These are phyloP conservation scores for Nasonia oneida DNA, from an alignment of 2,888 invertebrate genomes.

Conservation along the genomic window DNA sequence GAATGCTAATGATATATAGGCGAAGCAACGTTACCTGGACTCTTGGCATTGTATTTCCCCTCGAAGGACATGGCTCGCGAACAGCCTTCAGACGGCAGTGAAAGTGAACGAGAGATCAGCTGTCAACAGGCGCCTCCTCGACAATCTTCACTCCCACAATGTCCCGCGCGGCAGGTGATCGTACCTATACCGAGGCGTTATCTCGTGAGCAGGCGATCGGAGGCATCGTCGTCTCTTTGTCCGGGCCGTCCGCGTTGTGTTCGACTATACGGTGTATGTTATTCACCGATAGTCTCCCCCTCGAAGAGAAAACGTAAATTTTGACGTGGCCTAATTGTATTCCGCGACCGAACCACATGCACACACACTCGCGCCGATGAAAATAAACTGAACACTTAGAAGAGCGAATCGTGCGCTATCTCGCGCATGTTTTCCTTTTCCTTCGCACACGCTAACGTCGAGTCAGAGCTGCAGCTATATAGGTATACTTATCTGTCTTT, in stretches of 20 bases:
- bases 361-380: background rate
- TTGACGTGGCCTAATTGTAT: slow-evolving; percentile 56
- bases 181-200: background rate
- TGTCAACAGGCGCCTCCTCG: background rate
- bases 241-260: background rate
- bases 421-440: background rate
- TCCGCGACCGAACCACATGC: slow-evolving; percentile 12
- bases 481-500: background rate
- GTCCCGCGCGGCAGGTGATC: background rate
- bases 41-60: slow-evolving; percentile 83
- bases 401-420: background rate
- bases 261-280: background rate
- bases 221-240: background rate
- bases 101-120: slow-evolving; percentile 24
- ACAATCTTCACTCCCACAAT: background rate
- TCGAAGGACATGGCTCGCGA: slow-evolving; percentile 78
- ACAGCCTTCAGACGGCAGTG: background rate
- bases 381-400: background rate
- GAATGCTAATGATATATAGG: background rate
- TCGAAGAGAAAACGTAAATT: slow-evolving; percentile 29
- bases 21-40: slow-evolving; percentile 80
- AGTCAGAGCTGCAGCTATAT: background rate
- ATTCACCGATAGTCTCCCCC: background rate
- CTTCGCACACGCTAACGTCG: background rate
- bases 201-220: background rate